A percentile compares a stretch with the other conserved stretches of the same genome.
Conservation (phyloP, 2,113 vertebrate species). For the Anser brachyrhynchus region DNA sequence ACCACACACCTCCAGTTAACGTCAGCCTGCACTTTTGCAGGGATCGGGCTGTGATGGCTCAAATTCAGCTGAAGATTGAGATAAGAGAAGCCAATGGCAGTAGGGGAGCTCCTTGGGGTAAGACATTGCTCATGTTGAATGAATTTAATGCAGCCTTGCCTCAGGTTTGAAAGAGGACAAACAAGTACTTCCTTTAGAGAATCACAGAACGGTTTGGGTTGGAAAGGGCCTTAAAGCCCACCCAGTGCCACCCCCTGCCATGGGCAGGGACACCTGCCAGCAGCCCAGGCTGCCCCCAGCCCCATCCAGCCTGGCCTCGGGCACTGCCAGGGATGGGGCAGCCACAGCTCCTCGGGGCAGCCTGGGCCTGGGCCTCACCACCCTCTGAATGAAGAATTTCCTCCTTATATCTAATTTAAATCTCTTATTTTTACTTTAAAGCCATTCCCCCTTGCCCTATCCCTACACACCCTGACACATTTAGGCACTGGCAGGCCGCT, state of each 20-base stretch:
- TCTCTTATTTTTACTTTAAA: background rate
- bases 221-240: background rate
- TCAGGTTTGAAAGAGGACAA: background rate
- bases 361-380: background rate
- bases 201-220: background rate
- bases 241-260: too few species aligned
- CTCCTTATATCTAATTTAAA: background rate
- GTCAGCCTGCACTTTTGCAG: fast-evolving
- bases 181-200: background rate
- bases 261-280: too few species aligned
- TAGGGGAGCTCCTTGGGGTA: background rate
- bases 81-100: background rate
- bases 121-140: background rate
- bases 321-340: background rate
- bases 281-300: too few species aligned
- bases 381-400: too few species aligned
- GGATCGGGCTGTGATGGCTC: fast-evolving
- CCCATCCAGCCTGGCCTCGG: background rate
- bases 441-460: background rate
- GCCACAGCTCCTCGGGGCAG: background rate
- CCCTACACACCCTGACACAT: background rate
- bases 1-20: background rate
- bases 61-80: background rate
- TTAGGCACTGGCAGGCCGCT: background rate
- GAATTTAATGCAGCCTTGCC: background rate